phyloP scores from a whole-genome alignment of 2,888 invertebrate species.

The Tolmerus cingulatus region DNA sequence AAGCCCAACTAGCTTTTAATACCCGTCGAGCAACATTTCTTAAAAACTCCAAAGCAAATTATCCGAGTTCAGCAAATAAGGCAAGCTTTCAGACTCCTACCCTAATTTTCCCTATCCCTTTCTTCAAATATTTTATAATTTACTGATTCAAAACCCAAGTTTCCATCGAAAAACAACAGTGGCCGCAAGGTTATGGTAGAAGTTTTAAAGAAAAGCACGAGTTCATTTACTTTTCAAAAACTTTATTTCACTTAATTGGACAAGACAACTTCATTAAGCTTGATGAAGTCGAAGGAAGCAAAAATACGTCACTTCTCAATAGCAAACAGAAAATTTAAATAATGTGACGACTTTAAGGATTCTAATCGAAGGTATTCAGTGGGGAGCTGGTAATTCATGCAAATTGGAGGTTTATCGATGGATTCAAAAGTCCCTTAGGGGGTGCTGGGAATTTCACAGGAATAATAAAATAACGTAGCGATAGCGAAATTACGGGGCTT shows the following conservation, averaged over 20 bases:
- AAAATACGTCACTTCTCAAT: neutral
- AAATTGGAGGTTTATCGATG: neutral
- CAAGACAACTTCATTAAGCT: constrained; percentile 24
- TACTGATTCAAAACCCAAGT: neutral
- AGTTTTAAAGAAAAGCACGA: constrained; percentile 28
- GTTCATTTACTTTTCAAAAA: constrained; percentile 24
- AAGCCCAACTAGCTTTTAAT: neutral
- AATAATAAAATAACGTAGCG: neutral
- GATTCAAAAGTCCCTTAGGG: neutral
- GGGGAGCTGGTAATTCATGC: neutral
- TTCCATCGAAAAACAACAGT: constrained; percentile 12
- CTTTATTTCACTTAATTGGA: constrained; percentile 35
- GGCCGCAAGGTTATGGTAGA: neutral
- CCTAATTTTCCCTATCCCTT: neutral
- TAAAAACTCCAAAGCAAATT: neutral
- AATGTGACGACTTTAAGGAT: neutral
- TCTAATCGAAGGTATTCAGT: neutral
- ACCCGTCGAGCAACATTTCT: neutral
- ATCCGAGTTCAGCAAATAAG: neutral
- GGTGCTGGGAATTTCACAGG: neutral
- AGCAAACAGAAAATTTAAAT: neutral
- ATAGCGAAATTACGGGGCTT: neutral
- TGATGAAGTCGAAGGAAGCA: neutral
- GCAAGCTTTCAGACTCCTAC: neutral
- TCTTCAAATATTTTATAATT: neutral